These are phyloP conservation scores for Blomia tropicalis DNA, from an alignment of 2,888 invertebrate genomes.

Conservation along the genomic window DNA sequence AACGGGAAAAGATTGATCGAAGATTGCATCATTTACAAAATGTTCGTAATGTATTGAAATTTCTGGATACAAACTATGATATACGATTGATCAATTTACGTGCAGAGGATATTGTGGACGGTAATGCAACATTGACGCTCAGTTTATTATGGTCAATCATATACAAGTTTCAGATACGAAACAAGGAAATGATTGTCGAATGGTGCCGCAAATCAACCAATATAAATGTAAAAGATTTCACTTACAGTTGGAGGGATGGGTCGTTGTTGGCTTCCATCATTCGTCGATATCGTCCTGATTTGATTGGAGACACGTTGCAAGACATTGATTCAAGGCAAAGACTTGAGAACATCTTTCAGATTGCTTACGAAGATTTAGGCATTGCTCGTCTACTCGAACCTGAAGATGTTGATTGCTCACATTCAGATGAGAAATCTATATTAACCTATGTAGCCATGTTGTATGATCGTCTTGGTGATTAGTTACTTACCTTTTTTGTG, in stretches of 20 bases:
- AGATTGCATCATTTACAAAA: neutral
- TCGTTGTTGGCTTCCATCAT: neutral
- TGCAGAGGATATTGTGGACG: slow-evolving; percentile 1
- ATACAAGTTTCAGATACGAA: neutral
- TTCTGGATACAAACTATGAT: neutral
- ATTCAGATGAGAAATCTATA: neutral
- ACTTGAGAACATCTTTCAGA: neutral
- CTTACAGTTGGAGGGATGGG: neutral
- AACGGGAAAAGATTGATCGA: neutral
- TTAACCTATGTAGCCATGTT: neutral
- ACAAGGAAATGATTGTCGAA: neutral
- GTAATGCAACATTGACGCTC: neutral
- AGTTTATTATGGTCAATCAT: neutral
- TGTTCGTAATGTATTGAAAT: neutral
- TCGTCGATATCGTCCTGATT: neutral
- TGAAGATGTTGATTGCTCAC: neutral
- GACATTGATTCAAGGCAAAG: neutral
- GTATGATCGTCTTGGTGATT: neutral
- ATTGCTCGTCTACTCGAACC: neutral
- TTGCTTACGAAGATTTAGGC: neutral
- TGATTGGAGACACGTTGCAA: neutral
- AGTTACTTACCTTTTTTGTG: too few relatives aligned
- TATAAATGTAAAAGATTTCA: neutral
- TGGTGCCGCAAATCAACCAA: neutral
- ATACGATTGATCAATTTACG: slow-evolving; percentile 1